Evolutionary conservation across 2,888 invertebrate species (phyloP).

Genomic region (Carcina quercana): DNA sequence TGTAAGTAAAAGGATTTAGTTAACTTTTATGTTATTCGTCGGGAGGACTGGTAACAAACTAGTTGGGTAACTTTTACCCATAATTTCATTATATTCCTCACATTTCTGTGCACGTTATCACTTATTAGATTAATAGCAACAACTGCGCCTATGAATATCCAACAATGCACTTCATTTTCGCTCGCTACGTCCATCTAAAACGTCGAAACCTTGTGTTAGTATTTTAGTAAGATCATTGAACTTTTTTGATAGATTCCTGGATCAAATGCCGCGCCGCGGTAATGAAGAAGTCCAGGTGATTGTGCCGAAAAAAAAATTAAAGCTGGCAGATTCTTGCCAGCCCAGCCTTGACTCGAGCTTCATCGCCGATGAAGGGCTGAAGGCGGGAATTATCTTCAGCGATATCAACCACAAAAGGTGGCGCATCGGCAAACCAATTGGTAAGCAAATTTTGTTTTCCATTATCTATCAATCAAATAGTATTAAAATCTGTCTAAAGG

Average conservation of each 20-base stretch:
- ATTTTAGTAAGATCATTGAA: conserved; percentile 3
- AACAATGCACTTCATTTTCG: conserved; percentile 9
- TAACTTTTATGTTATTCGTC: too few species aligned
- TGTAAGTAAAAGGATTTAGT: too few species aligned
- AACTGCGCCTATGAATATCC: background rate
- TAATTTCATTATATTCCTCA: conserved; percentile 34
- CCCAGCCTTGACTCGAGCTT: conserved; percentile 53
- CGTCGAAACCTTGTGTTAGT: conserved; percentile 1
- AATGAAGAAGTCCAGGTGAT: conserved; percentile 40
- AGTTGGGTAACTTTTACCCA: conserved; percentile 30
- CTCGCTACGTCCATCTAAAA: conserved; percentile 3
- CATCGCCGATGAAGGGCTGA: conserved; percentile 64
- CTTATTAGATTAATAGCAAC: conserved; percentile 36
- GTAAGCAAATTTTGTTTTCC: too few species aligned
- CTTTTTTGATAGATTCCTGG: conserved; percentile 13
- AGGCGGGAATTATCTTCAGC: conserved; percentile 83
- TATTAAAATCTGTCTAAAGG: too few species aligned
- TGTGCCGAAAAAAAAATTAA: conserved; percentile 51
- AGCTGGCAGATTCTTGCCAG: conserved; percentile 31
- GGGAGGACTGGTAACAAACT: too few species aligned
- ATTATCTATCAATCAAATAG: too few species aligned
- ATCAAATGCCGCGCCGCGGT: conserved; percentile 53
- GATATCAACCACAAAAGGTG: conserved; percentile 89
- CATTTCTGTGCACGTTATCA: conserved; percentile 33
- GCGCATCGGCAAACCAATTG: conserved; percentile 91